Percentiles rank a stretch among this genome's conserved stretches.
Conservation (phyloP, 2,797 vertebrate species). For the Pogoniulus pusillus region DNA sequence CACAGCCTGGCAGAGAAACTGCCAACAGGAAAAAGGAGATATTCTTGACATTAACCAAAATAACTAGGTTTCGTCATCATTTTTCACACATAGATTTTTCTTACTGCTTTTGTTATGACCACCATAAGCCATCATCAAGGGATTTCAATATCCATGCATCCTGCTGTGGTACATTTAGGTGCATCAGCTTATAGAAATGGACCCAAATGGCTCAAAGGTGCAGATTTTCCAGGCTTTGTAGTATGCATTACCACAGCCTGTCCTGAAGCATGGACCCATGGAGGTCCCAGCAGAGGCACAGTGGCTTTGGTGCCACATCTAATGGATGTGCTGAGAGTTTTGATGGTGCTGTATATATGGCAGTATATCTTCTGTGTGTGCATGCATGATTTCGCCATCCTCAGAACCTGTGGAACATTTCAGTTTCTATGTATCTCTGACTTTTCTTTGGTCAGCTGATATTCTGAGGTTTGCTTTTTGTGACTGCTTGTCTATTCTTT, state of each 20-base stretch:
- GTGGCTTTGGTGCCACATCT: not conserved
- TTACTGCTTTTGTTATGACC: not conserved
- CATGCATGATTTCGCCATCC: not conserved
- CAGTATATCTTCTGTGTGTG: not conserved
- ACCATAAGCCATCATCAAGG: not conserved
- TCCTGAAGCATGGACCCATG: accelerated
- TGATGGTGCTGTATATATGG: not conserved
- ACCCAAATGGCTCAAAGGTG: not conserved
- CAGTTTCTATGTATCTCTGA: accelerated
- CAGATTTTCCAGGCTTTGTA: not conserved
- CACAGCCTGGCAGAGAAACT: not conserved
- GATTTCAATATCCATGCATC: not conserved
- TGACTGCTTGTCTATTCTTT: not conserved
- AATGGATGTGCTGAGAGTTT: not conserved
- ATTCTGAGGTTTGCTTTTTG: not conserved
- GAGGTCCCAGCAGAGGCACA: not conserved
- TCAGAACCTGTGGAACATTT: not conserved
- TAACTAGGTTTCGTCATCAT: not conserved
- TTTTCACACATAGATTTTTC: not conserved
- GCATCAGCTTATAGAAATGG: not conserved
- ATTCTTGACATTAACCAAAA: not conserved
- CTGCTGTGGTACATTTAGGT: not conserved
- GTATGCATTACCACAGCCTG: not conserved
- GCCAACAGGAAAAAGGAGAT: not conserved
- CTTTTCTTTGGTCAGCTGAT: not conserved